Conservation (phyloP, 2,888 invertebrate genomes). For the Bombylius major region DNA sequence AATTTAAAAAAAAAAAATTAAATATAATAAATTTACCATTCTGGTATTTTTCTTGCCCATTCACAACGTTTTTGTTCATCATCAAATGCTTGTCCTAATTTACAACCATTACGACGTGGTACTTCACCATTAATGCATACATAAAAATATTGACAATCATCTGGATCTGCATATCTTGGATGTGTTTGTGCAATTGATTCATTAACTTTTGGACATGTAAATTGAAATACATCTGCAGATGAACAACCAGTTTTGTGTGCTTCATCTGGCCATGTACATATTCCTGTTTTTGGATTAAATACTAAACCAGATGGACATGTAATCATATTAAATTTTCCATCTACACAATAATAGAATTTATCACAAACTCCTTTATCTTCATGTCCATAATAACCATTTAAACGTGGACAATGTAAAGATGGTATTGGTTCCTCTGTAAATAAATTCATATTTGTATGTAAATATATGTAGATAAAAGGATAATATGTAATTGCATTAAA, state of each 20-base stretch:
- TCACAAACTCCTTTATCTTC: constrained; percentile 65
- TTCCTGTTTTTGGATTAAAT: constrained; percentile 77
- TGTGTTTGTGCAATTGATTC: constrained; percentile 61
- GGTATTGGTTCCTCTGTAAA: constrained; percentile 58
- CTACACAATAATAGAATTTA: constrained; percentile 80
- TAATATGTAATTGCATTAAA: neutral
- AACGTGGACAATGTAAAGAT: constrained; percentile 60
- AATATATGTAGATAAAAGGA: no score
- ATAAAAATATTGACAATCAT: constrained; percentile 85
- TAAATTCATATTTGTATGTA: neutral
- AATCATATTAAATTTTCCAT: constrained; percentile 81
- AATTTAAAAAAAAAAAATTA: neutral
- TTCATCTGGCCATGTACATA: constrained; percentile 87
- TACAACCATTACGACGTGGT: constrained; percentile 76
- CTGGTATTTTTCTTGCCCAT: constrained; percentile 76
- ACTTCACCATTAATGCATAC: constrained; percentile 81
- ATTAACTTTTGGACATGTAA: constrained; percentile 68
- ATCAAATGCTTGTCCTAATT: constrained; percentile 79
- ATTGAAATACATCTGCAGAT: constrained; percentile 71
- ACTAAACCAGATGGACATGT: constrained; percentile 77
- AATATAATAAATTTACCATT: constrained; percentile 52
- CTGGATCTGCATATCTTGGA: constrained; percentile 75
- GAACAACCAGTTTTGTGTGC: constrained; percentile 78
- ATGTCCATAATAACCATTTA: constrained; percentile 80
- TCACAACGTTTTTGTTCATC: constrained; percentile 67